Evolutionary conservation across 2,888 invertebrate genomes (phyloP).

Genomic region (Lomographa bimaculata): DNA sequence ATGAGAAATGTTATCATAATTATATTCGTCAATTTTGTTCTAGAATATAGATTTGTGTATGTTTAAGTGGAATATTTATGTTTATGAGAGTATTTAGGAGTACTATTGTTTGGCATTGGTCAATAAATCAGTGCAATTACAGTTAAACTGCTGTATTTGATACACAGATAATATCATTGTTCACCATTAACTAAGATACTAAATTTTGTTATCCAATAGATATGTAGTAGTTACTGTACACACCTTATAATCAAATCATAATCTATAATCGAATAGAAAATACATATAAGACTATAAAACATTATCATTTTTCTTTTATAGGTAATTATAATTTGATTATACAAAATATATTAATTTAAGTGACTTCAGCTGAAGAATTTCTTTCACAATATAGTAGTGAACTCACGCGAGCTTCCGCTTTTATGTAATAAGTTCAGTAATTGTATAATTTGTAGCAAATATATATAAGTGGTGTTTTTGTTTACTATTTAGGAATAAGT

Average conservation of each 20-base stretch:
- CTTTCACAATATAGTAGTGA: no score
- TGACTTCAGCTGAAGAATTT: no score
- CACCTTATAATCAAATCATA: conserved; percentile 11
- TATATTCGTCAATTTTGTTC: conserved; percentile 75
- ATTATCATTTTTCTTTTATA: no score
- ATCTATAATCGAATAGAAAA: no score
- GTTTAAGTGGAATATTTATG: conserved; percentile 57
- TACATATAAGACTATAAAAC: no score
- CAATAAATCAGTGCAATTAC: conserved; percentile 41
- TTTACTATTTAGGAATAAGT: conserved; percentile 13
- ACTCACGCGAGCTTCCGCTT: conserved; percentile 16
- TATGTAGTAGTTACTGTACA: conserved; percentile 2
- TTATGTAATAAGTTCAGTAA: conserved; percentile 5
- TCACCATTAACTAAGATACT: conserved; percentile 25
- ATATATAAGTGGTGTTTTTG: conserved; percentile 9
- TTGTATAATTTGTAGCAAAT: conserved; percentile 12
- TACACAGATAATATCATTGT: conserved; percentile 29
- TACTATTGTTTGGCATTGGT: conserved; percentile 40
- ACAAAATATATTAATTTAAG: no score
- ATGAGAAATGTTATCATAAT: conserved; percentile 58
- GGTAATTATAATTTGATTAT: no score
- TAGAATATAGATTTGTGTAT: conserved; percentile 53
- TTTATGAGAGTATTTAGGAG: conserved; percentile 42
- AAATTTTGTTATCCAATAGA: conserved; percentile 17
- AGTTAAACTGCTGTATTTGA: conserved; percentile 42